Evolutionary conservation across 1,140 invertebrate genomes (phyloP), one percentile per base, ranked within the genome.

Genomic region (Sipha flava): DNA sequence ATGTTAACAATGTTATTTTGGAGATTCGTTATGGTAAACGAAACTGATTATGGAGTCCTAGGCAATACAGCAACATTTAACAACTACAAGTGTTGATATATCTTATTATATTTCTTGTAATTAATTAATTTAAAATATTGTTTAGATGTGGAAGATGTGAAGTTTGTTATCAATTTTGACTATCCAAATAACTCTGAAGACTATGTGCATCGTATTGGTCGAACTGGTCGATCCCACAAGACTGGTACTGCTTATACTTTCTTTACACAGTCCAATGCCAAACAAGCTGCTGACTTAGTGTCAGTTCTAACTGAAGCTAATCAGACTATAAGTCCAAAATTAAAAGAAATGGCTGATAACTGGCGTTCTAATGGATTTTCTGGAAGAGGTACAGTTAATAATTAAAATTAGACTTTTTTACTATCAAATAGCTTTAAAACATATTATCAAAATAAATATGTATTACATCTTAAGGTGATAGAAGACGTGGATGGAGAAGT

Each of bases 141-240:
- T 77, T 77, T 81, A 89, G 86, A 89, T 88, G 97, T 99, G 9
- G 95, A 98, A 85, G 98, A 99, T 87, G 95, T 99, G 40, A 98
- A 98, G 85, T 98, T 95, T 88, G 98, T 99, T 7, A 95, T 99
- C 72, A 99, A 99, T 85, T 99, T 93, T 85, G 98, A 99, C 88
- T 99, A 98, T 87, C 98, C 98, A 0, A 97, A 96, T 84, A 95
- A 94, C 77, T 96, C 95, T 40, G 98, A 99, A 87, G 98, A 99
- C 87, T 99, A 99, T 86, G 95, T 99, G 81, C 98, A 99, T 86
- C 90, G 98, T 83, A 99, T 99, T 87, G 98, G 97, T 83, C 91
- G 95, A 82, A 97, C 95, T 40, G 97, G 95, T 37, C 90, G 98
- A 79, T 95, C 94, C 31, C 52, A 66, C 45, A 94, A 95, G 83